Base-by-base conservation (phyloP, 2,113 vertebrate genomes). In the Oplegnathus fasciatus region DNA sequence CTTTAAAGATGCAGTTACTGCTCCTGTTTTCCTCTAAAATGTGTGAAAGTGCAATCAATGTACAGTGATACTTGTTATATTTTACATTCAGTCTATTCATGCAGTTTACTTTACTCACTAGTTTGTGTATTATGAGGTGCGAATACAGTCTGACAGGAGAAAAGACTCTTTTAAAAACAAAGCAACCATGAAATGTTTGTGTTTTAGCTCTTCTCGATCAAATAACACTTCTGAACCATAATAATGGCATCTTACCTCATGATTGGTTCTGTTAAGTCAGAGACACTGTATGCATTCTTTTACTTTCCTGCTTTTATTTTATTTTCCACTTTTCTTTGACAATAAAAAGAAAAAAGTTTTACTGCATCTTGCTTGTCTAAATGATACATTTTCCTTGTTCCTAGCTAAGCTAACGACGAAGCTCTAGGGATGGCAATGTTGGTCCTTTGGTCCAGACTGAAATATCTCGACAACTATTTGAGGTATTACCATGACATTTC, bases 1-100 rank as follows among this genome's bases (percentile, higher is more conserved):
- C 61, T 61, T 66, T 14, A 28, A 58, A 54, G 20, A 62, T 32
- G 7, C 42, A 65, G 64, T 26, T 13, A 4, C 60, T 15, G 15
- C n/a, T 78, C 7, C 40, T 48, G 32, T 55, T 85, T 67, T 37
- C 4, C 55, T 83, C 34, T n/a, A 20, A 70, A 62, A 74, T 44
- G 86, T 90, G 86, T 91, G 82, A 83, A 82, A 82, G 89, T 87
- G 84, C 82, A 88, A 90, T 88, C 80, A 62, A 32, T 85, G 88
- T 85, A 76, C 85, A 88, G 80, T 20, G 66, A 75, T 40, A 22
- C 68, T 60, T 72, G 70, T 70, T 71, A 2, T 82, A 60, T 66
- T 79, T 86, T 68, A 32, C 67, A 52, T 34, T 37, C 55, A 79
- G 68, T 42, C 42, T 67, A 15, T 68, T 66, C 22, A 65, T 82